A percentile compares a stretch with the other conserved stretches of the same genome.
Conservation (phyloP, 2,113 vertebrate genomes). For the Hippopotamus amphibius region DNA sequence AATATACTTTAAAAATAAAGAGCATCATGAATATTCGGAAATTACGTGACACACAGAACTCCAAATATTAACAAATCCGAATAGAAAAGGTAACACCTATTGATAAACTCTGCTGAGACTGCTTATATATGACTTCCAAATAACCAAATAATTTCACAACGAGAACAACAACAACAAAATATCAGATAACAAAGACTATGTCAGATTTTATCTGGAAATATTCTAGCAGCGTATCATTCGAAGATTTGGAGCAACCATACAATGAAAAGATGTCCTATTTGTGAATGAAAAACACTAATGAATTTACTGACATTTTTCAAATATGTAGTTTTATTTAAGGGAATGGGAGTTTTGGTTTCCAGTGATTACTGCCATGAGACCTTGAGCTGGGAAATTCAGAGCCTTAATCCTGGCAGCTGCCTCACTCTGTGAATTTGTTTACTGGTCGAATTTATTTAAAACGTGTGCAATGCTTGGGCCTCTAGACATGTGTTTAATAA, state of each 20-base stretch:
- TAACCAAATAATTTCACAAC: not conserved
- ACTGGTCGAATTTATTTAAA: conserved; percentile 51
- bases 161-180: not conserved
- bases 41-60: not conserved
- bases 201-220: conserved; percentile 27
- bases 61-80: not conserved
- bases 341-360: not conserved
- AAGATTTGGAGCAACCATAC: not conserved
- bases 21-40: conserved; percentile 16
- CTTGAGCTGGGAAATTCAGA: not conserved
- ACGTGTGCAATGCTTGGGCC: not conserved
- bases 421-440: conserved; percentile 5
- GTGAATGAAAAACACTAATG: not conserved
- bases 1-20: conserved; percentile 15
- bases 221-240: not conserved
- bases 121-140: not conserved
- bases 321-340: not conserved
- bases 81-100: not conserved
- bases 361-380: not conserved
- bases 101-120: not conserved
- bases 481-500: conserved; percentile 38
- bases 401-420: not conserved
- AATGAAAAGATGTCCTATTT: not conserved
- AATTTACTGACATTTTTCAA: not conserved
- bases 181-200: not conserved